Evolutionary conservation across 1,140 invertebrate genomes (phyloP), one percentile per base, ranked within the genome.

Genomic region (Lasioglossum baleicum): DNA sequence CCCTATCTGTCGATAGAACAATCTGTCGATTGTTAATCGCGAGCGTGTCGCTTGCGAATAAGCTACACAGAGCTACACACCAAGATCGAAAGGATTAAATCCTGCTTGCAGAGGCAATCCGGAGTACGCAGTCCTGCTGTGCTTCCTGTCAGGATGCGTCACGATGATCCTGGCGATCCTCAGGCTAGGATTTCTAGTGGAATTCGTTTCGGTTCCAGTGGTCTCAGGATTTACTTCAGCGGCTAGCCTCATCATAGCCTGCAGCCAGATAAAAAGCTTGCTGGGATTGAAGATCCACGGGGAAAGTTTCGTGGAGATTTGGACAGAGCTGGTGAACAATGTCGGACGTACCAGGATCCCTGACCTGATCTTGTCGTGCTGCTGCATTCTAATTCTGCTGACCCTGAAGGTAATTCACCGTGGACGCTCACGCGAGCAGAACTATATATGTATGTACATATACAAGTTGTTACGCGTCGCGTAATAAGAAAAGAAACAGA

Each of bases 221-320:
- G 97, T 97, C 44, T 96, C 95, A 71, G 97, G 97, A 2, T 98
- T 98, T 88, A 98, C 97, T 15, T 97, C 97, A 8, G 97, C 97
- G 0, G 97, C 97, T 0, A 97, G 97, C 17, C 92, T 98, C 4
- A 97, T 96, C 0, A 97, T 98, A 75, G 96, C 96, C 1, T 95
- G 96, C 40, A 95, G 96, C 2, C 97, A 98, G 92, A 93, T 98
- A 13, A 98, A 96, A 88, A 94, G 94, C 35, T 89, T 97, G 2
- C 91, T 97, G 7, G 96, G 96, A 0, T 90, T 97, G 2, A 94
- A 92, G 71, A 95, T 95, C 71, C 93, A 93, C 56, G 94, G 94
- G 1, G 94, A 96, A 83, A 94, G 92, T 13, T 96, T 96, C 82
- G 85, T 95, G 10, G 93, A 94, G 2, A 94, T 94, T 8, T 95